Base-by-base conservation (phyloP, 2,113 vertebrate genomes). In the Caranx melampygus region DNA sequence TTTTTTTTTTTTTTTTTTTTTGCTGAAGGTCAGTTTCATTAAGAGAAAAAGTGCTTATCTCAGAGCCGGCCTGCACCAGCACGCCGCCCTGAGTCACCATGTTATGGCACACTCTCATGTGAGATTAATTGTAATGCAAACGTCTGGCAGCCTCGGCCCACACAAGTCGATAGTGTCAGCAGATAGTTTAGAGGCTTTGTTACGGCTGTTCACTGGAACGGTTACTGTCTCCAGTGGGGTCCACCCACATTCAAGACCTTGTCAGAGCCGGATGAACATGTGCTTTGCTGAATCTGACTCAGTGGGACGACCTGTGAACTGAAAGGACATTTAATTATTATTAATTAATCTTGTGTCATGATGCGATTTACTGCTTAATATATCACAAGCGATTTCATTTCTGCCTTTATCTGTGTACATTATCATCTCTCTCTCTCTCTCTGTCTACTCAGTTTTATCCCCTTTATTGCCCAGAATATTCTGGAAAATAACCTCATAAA, bases 321-420 rank as follows among this genome's bases (percentile, higher is more conserved):
- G 52, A 76, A 84, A 49, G 72, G 47, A 52, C 18, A 49, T 62
- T 42, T 66, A 64, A 81, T 81, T 45, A 74, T 66, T 61, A 81
- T 81, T 45, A 74, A 40, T 45, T 75, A n/a, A 79, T 60, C 18
- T 45, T 63, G 21, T 2, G 37, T 18, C 14, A 18, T 40, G 6
- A 54, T 15, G 16, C 31, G 0, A 47, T 61, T 26, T 13, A n/a
- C 66, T 0, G 0, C 2, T 45, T 65, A 13, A 60, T 69, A 54
- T 84, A 35, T 70, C 33, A 54, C 5, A 2, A 13, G 13, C 54
- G 14, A 57, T 37, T 58, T 44, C 3, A 31, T 62, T 16, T n/a
- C 3, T 55, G 45, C 3, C 57, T 52, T 55, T 62, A 44, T 15
- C n/a, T 47, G n/a, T 34, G 16, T 20, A 1, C 3, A 4, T 2